Evolutionary conservation across 92 coral and sea anemone genomes (phyloP).

Genomic region (Bergia sp.): DNA sequence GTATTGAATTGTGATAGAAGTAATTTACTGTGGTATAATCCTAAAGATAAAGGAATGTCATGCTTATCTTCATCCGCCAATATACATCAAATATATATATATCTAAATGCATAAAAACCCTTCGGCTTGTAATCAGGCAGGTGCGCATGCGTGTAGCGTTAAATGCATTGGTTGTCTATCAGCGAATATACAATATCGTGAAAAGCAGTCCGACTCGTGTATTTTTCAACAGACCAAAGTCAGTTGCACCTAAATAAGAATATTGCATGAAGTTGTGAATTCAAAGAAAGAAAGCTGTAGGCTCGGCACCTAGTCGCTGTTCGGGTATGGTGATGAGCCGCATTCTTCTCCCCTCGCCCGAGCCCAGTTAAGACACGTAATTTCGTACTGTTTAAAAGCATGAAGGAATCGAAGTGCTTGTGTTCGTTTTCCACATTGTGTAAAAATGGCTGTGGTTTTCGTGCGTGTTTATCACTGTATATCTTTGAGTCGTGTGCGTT

Average conservation of each 20-base stretch:
- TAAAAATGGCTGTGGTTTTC: background rate
- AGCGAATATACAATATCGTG: background rate
- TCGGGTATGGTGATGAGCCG: no score
- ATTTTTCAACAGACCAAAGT: background rate
- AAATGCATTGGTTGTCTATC: background rate
- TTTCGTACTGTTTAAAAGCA: no score
- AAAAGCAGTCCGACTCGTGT: background rate
- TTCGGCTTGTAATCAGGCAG: background rate
- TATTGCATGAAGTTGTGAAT: background rate
- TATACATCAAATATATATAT: background rate
- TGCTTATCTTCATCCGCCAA: background rate
- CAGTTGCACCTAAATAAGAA: background rate
- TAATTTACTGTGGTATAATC: background rate
- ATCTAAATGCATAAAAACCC: background rate
- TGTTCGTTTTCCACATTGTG: background rate
- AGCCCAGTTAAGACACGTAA: no score
- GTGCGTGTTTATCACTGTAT: no score
- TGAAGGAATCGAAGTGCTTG: no score
- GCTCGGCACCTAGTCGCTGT: no score
- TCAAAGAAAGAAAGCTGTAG: no score
- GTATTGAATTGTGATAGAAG: background rate
- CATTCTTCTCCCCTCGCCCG: no score
- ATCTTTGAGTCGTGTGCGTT: no score
- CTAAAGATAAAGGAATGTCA: background rate
- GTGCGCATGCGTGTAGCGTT: background rate